Evolutionary conservation across 1,140 invertebrate species (phyloP).

Genomic region (Platyscapa corneri): DNA sequence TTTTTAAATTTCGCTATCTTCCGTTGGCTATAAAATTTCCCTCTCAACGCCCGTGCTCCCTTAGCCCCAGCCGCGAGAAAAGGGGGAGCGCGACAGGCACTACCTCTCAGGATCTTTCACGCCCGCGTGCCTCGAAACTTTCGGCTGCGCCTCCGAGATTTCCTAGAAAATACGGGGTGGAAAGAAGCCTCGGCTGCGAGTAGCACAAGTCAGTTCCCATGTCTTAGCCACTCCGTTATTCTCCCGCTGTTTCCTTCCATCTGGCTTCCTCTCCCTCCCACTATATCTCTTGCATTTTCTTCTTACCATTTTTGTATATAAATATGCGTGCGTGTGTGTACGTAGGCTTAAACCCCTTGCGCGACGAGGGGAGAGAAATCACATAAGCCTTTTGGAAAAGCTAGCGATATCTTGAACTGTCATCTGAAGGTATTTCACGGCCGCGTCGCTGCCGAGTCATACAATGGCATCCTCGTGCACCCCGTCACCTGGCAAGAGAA

Average conservation of each 20-base stretch:
- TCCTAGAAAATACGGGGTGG: slow-evolving; percentile 13
- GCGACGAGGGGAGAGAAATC: slow-evolving; percentile 51
- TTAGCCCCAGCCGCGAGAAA: slow-evolving; percentile 5
- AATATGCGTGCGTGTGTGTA: neutral
- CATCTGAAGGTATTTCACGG: slow-evolving; percentile 54
- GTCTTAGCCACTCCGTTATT: neutral
- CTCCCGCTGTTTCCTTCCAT: neutral
- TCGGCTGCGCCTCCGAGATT: slow-evolving; percentile 18
- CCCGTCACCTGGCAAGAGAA: slow-evolving; percentile 39
- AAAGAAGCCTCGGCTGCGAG: neutral
- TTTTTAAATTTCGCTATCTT: slow-evolving; percentile 47
- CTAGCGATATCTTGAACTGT: slow-evolving; percentile 55
- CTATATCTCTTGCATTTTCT: neutral
- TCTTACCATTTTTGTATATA: neutral
- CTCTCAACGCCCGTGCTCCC: slow-evolving; percentile 33
- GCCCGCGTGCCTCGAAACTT: slow-evolving; percentile 55
- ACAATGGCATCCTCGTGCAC: slow-evolving; percentile 18
- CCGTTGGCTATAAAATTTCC: slow-evolving; percentile 48
- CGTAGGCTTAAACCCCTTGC: neutral
- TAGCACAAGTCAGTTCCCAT: slow-evolving; percentile 4
- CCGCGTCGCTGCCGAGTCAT: slow-evolving; percentile 44
- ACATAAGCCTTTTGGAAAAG: slow-evolving; percentile 52
- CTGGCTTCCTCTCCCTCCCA: neutral
- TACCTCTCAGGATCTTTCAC: slow-evolving; percentile 52
- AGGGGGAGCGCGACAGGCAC: slow-evolving; percentile 28